Percentiles rank a stretch among this genome's conserved stretches.
Conservation (phyloP, 1,140 invertebrate genomes). For the Pantala flavescens region DNA sequence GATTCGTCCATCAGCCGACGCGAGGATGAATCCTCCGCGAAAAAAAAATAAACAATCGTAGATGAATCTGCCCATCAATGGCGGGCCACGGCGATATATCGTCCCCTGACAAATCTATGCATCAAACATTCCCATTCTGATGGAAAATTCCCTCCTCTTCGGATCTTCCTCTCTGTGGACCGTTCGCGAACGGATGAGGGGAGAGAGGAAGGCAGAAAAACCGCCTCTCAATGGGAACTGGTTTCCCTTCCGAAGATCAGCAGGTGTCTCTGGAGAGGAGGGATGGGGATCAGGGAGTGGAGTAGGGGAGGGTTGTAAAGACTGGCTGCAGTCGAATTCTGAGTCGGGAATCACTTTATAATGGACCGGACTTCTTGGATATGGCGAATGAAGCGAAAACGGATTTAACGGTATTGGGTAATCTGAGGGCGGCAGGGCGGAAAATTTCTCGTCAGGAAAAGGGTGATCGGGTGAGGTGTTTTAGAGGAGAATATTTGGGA, state of each 20-base stretch:
- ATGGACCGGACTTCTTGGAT: too few relatives aligned
- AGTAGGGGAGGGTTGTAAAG: neutral
- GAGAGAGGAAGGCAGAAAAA: neutral
- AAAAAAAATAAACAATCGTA: neutral
- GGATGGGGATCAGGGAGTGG: neutral
- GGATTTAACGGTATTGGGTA: too few relatives aligned
- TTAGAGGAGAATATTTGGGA: too few relatives aligned
- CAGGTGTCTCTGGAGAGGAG: neutral
- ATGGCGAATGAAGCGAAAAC: too few relatives aligned
- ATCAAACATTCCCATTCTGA: neutral
- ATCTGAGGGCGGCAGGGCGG: too few relatives aligned
- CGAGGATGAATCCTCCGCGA: neutral
- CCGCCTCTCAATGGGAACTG: slow-evolving; percentile 2
- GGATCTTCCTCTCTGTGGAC: neutral
- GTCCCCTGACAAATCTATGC: neutral
- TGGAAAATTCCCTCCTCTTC: neutral
- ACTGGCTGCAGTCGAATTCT: too few relatives aligned
- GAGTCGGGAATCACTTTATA: too few relatives aligned
- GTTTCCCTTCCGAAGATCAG: neutral
- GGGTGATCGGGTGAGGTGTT: too few relatives aligned
- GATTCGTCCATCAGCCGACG: neutral
- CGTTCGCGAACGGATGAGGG: neutral
- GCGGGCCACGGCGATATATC: neutral
- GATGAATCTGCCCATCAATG: neutral
- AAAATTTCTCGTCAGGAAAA: too few relatives aligned